These are phyloP conservation scores for Leptogaster cylindrica DNA, from an alignment of 2,888 invertebrate species.

Conservation along the genomic window DNA sequence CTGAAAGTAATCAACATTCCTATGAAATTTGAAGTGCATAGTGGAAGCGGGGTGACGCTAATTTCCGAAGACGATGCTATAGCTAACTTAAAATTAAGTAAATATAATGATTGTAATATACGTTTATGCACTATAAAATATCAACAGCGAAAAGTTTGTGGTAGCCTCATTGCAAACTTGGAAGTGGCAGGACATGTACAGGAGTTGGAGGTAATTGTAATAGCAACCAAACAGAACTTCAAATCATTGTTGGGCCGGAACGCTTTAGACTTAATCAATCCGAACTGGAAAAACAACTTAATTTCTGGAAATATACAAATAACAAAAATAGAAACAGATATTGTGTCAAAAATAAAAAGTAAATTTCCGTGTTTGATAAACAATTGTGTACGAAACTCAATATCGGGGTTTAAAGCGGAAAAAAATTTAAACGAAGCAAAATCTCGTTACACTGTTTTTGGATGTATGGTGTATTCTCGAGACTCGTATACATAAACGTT, in stretches of 20 bases:
- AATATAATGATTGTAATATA: neutral
- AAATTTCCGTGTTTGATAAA: constrained; percentile 4
- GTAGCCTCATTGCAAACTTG: neutral
- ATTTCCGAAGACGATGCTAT: neutral
- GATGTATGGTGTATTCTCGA: no score
- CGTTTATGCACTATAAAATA: constrained; percentile 1
- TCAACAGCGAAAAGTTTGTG: neutral
- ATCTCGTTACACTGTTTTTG: no score
- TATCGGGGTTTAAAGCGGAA: no score
- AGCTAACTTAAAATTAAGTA: neutral
- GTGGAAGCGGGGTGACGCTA: neutral
- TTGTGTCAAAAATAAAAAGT: neutral
- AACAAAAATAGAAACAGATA: neutral
- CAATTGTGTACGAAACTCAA: neutral
- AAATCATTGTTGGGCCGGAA: neutral
- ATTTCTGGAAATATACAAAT: neutral
- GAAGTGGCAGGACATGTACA: neutral
- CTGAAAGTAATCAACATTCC: neutral
- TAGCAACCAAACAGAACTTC: neutral
- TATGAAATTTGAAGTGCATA: neutral
- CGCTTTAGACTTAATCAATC: neutral
- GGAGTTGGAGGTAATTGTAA: neutral
- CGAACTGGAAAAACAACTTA: neutral
- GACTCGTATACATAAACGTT: no score
- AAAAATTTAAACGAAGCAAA: no score